Evolutionary conservation across 2,797 vertebrate genomes (phyloP), one percentile per base, ranked within the genome.

Genomic region (Artibeus jamaicensis): DNA sequence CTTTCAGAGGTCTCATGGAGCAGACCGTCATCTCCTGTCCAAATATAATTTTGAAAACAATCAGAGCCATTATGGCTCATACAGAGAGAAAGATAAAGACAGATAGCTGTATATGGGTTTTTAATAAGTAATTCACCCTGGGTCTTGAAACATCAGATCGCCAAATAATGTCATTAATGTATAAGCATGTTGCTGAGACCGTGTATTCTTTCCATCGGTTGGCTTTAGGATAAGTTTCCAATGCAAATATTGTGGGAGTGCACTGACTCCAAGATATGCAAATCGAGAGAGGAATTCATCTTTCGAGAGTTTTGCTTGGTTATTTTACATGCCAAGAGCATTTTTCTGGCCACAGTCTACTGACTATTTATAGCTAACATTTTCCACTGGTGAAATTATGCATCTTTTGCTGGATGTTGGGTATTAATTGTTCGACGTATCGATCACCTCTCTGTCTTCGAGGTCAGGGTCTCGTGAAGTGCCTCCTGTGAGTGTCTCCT

Each of bases 21-120:
- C 98, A 99, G 99, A 99, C 98, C 98, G 99, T 99, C 99, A 99
- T 99, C 99, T 99, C 99, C 99, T 99, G 99, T 99, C 98, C 98
- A 99, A 99, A 99, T 99, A 99, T 99, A 99, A 99, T 99, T 99
- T 99, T 98, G 99, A 99, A 99, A 99, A 99, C 99, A 99, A 99
- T 99, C 99, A 99, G 98, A 98, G 98, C 99, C 99, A 99, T 99
- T 99, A 99, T 97, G 98, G 98, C 98, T 98, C 99, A 99, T 99
- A 98, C 98, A 99, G 99, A 99, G 99, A 99, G 99, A 99, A 98
- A 99, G 99, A 99, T 99, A 99, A 99, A 99, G 99, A 99, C 97
- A 98, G 99, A 99, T 99, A 99, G 98, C 98, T 98, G 98, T 98
- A 98, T 99, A 99, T 99, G 99, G 99, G 98, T 98, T 99, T 99